Evolutionary conservation across 2,888 invertebrate genomes (phyloP), one percentile per base, ranked within the genome.

Genomic region (Graphium colonna): DNA sequence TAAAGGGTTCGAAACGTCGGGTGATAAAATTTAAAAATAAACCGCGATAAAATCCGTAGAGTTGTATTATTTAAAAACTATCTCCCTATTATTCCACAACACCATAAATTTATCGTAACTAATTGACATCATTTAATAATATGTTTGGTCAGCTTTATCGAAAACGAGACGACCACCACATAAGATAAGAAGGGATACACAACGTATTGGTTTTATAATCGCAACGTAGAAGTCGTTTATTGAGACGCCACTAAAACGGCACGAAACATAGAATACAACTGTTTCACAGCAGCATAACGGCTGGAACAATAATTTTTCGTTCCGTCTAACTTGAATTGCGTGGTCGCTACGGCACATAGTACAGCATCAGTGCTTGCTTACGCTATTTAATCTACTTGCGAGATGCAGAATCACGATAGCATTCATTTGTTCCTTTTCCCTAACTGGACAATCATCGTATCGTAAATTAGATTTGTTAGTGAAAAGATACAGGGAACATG

Each of bases 161-260:
- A 67, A 72, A 64, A 61, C 63, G 63, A 59, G 65, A 73, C 67
- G 77, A 3, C 50, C 76, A 73, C 77, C 77, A 86, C 84, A 85
- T 77, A 82, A 79, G 74, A 67, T 71, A n/a, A n/a, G n/a, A n/a
- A n/a, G n/a, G n/a, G n/a, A n/a, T n/a, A n/a, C n/a, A n/a, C n/a
- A n/a, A n/a, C n/a, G n/a, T 71, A 73, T 53, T 60, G 66, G 68
- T 68, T 82, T 81, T 81, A 82, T 76, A 73, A 71, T 71, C 63
- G 64, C 68, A 66, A 69, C 68, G 59, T 66, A 69, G 69, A 67
- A 65, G 62, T 66, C 69, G 59, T 59, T 51, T 62, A 64, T 59
- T 64, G 62, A 59, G 61, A 66, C 63, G 65, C 67, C 64, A 57
- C 67, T 64, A 68, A 68, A 71, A 69, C 62, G 61, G 68, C 60